A percentile compares a stretch with the other conserved stretches of the same genome.
These are phyloP conservation scores for Tamandua tetradactyla DNA, from an alignment of 2,797 vertebrate species.

Conservation along the genomic window DNA sequence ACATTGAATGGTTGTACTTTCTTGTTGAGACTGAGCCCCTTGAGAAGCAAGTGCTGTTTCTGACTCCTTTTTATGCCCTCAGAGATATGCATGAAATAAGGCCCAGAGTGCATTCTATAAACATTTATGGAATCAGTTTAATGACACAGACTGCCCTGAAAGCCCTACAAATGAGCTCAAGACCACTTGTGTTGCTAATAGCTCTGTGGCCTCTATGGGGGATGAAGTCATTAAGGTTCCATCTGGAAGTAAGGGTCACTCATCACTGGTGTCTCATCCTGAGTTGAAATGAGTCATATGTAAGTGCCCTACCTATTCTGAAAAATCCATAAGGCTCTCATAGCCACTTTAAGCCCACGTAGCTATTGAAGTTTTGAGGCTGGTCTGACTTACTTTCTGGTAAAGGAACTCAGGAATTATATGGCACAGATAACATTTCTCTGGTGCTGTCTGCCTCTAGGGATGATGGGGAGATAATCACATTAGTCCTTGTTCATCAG, in stretches of 20 bases:
- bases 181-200: not conserved
- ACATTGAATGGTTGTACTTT: not conserved
- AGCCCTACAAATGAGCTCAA: not conserved
- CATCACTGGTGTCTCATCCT: not conserved
- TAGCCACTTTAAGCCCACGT: not conserved
- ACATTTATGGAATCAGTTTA: not conserved
- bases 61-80: not conserved
- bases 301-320: not conserved
- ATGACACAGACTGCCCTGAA: not conserved
- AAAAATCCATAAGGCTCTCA: not conserved
- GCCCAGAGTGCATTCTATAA: not conserved
- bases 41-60: not conserved
- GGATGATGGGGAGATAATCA: not conserved
- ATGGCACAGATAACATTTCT: fast-evolving
- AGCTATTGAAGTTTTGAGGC: not conserved
- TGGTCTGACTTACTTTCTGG: not conserved
- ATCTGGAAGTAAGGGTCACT: not conserved
- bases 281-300: not conserved
- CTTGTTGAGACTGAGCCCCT: not conserved
- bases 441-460: not conserved
- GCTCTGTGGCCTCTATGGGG: not conserved
- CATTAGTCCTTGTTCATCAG: not conserved
- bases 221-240: not conserved
- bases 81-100: not conserved
- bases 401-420: not conserved